Conservation (phyloP, 2,113 vertebrate genomes). For the zebrafish (Danio rerio) region DNA sequence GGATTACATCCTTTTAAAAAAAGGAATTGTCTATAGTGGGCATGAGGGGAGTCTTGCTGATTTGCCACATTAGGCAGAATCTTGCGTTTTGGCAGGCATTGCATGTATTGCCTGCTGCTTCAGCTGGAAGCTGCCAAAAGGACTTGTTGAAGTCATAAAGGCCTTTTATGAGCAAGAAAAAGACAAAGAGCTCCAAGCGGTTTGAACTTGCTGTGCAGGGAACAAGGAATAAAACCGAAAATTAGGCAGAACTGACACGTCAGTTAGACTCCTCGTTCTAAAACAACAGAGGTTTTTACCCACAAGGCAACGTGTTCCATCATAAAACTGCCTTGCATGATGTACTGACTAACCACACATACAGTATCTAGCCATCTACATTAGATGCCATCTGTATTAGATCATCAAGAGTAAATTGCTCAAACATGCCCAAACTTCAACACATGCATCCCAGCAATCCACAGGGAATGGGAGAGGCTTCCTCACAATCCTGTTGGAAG, state of each 20-base stretch:
- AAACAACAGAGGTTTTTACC: background rate
- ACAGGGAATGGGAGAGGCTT: slow-evolving; percentile 7
- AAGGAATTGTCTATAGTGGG: background rate
- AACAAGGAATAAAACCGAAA: background rate
- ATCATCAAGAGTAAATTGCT: background rate
- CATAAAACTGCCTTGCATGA: background rate
- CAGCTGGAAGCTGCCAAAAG: slow-evolving; percentile 18
- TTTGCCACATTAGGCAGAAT: slow-evolving; percentile 29
- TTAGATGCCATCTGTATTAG: background rate
- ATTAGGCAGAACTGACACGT: background rate
- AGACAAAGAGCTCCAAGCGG: slow-evolving; percentile 5
- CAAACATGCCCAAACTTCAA: background rate
- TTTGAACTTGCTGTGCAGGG: slow-evolving; percentile 10
- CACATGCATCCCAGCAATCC: background rate
- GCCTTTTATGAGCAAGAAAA: slow-evolving; percentile 12
- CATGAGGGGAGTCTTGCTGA: slow-evolving; percentile 27
- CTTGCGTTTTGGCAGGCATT: slow-evolving; percentile 10
- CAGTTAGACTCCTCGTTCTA: background rate
- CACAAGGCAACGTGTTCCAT: background rate
- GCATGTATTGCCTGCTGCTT: slow-evolving; percentile 40
- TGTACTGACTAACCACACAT: background rate
- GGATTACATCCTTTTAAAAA: background rate
- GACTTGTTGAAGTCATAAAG: slow-evolving; percentile 27
- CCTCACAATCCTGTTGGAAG: slow-evolving; percentile 20
- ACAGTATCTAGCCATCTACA: slow-evolving; percentile 4